Evolutionary conservation across 2,797 vertebrate species (phyloP), one percentile per base, ranked within the genome.

Genomic region (Bradypus variegatus): DNA sequence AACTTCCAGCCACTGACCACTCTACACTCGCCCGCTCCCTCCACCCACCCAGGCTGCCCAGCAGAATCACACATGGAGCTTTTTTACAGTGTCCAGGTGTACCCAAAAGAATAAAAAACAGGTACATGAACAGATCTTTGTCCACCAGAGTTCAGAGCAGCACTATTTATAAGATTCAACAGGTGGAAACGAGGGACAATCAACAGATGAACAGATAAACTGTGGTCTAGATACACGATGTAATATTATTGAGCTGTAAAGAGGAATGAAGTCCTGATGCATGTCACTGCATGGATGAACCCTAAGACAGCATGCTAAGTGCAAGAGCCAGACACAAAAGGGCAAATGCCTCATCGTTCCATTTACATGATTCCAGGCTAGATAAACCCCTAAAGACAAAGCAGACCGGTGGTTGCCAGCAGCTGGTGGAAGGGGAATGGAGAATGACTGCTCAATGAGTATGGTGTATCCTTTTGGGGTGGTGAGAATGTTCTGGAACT

Each of bases 371-470:
- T 19, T 64, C 45, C 16, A 5, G 6, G 23, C n/a, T 0, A 65
- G 84, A n/a, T 1, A 1, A 14, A 8, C n/a, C 48, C 72, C 15
- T 18, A 36, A n/a, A 70, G n/a, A 33, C 29, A 15, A 25, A 45
- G 29, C 2, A 45, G 45, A 45, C 2, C 6, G 11, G 72, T 27
- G 60, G 27, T 3, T 16, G 12, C 21, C 27, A 14, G n/a, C 41
- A 6, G 6, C 33, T 16, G 23, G 41, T 0, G 41, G n/a, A 6
- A 1, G 25, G 1, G 8, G 1, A 13, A 11, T 1, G 5, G 19
- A 36, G 45, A 29, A n/a, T 45, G 23, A 23, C 48, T 8, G 15
- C 58, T 50, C 13, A 15, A 9, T 25, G 70, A 31, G 8, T 6
- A 18, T 8, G 0, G 6, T 5, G 53, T 45, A 60, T 58, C 50